Evolutionary conservation across 2,113 vertebrate species (phyloP), one percentile per base, ranked within the genome.

Genomic region (Scatophagus argus): DNA sequence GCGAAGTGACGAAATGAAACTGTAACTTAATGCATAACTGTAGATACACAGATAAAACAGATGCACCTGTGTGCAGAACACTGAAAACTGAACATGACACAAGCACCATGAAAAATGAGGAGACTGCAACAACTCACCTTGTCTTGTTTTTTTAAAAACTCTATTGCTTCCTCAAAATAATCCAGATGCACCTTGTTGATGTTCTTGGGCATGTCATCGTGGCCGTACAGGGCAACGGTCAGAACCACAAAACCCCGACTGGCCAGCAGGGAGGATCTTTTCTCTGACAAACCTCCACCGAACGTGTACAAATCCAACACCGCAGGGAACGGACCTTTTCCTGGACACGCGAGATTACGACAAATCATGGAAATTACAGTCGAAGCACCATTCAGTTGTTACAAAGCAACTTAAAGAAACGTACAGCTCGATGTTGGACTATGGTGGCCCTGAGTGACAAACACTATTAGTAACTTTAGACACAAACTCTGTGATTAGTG

Each of bases 171-270:
- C 51, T 91, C 82, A 52, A 88, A 86, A 17, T 63, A 49, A 47
- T 92, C 91, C 78, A 92, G 70, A 8, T 92, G 81, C 19, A 92
- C 0, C 34, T 65, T 65, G 17, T 19, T 55, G 47, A 81, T 19
- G n/a, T 66, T 77, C 31, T 34, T 60, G 0, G 75, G 19, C 77
- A 52, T 52, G 75, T 88, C 83, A 0, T 78, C 49, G 0, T 85
- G 32, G 4, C 87, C 80, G 9, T 71, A 86, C 38, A 87, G 36
- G 0, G 77, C 43, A 0, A 91, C 6, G 1, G 84, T 65, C 66
- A 93, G 77, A 39, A 89, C 89, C 83, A 93, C 49, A 7, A 92
- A 92, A 4, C 90, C 92, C 19, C 55, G 32, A 14, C 54, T 77
- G 21, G 92, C 89, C 74, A 93, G 76, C 73, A 93, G 83, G 59